Conservation (phyloP, 2,113 vertebrate genomes). For the Mirza zaza region DNA sequence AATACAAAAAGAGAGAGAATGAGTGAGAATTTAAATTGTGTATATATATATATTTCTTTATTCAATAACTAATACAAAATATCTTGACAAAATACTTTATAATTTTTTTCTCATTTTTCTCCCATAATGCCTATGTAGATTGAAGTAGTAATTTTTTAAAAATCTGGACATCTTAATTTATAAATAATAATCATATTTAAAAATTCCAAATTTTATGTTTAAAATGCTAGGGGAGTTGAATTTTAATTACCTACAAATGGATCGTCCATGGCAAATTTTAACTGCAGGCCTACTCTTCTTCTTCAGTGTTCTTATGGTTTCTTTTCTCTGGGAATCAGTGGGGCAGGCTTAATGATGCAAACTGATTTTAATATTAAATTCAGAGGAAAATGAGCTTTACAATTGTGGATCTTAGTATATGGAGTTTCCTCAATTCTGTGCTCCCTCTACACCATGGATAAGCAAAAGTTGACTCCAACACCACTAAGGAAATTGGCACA, state of each 20-base stretch:
- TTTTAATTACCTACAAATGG: background rate
- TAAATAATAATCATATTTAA: background rate
- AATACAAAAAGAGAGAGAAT: background rate
- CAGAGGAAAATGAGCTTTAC: background rate
- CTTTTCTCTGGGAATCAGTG: background rate
- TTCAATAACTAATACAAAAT: slow-evolving; percentile 34
- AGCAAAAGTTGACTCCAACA: background rate
- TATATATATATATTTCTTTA: background rate
- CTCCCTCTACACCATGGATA: background rate
- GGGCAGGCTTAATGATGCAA: background rate
- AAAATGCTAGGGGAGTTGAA: background rate
- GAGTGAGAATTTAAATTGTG: background rate
- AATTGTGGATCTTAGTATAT: background rate
- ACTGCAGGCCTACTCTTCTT: background rate
- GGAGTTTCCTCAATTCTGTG: background rate
- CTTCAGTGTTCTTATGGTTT: background rate
- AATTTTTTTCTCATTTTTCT: slow-evolving; percentile 1
- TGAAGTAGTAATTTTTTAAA: background rate
- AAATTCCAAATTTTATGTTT: background rate
- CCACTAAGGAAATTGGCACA: background rate
- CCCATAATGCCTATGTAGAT: background rate
- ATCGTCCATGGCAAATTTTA: background rate
- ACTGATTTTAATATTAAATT: background rate
- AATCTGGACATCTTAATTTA: background rate
- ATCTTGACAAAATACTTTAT: slow-evolving; percentile 37